Evolutionary conservation across 2,113 vertebrate species (phyloP), one percentile per base, ranked within the genome.

Genomic region (Prietella phreatophila): DNA sequence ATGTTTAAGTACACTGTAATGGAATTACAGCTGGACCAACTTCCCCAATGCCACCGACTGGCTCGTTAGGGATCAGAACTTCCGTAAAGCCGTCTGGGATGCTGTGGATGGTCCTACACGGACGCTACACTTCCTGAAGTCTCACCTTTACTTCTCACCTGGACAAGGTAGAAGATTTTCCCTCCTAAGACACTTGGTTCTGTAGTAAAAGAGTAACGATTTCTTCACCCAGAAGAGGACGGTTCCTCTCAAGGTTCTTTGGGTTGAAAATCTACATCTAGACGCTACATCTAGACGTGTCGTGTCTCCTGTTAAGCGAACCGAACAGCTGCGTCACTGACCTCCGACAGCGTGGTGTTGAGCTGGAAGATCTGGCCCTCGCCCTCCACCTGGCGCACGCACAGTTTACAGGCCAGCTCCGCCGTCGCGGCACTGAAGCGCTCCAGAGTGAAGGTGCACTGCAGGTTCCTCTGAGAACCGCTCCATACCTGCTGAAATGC

Each of bases 341-440:
- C 98, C 96, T 99, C 98, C 19, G 96, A 97, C 84, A 99, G 91
- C 0, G 96, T 96, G 55, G 96, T 98, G 94, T 96, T 97, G 55
- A 99, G 96, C 93, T 99, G 98, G 92, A 99, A 99, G 88, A 99
- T 99, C 95, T 99, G 98, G 7, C 98, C 98, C 90, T 99, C 98
- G 53, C 98, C 98, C 93, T 99, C 98, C 0, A 99, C 98, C 93
- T 99, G 98, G 5, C 98, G 94, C 86, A 99, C 97, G 1, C 98
- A 99, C 47, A 99, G 96, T 89, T 99, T 99, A 91, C 98, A 99
- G 69, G 96, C 93, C 82, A 99, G 95, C 85, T 99, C 97, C 89
- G 95, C 89, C 0, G 97, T 99, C 91, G 91, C 95, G 85, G 95
- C 91, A 86, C 96, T 97, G 91, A 98, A 97, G 3, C 98, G 96